Evolutionary conservation across 2,888 invertebrate species (phyloP).

Genomic region (Lithophane leautieri): DNA sequence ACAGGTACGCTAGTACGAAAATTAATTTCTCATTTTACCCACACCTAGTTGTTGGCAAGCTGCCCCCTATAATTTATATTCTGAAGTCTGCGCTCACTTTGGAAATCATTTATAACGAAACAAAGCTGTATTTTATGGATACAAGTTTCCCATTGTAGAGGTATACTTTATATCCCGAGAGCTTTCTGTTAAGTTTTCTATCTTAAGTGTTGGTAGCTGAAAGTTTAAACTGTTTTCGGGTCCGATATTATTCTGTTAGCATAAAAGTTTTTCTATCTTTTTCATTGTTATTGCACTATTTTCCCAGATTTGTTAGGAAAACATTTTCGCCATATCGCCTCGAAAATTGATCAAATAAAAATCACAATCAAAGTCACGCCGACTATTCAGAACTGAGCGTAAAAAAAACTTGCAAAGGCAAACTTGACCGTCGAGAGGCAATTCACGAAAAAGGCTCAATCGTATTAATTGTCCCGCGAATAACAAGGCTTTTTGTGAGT

Average conservation of each 20-base stretch:
- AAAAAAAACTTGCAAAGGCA: constrained; percentile 50
- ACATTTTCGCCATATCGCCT: not conserved
- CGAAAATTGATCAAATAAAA: constrained; percentile 9
- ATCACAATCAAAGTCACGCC: constrained; percentile 30
- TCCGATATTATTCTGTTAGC: constrained; percentile 6
- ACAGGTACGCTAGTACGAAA: constrained; percentile 68
- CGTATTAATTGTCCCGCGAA: constrained; percentile 79
- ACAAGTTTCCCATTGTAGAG: constrained; percentile 45
- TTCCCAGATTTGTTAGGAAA: too few species aligned
- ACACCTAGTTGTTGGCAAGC: constrained; percentile 60
- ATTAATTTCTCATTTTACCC: constrained; percentile 69
- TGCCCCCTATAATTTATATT: constrained; percentile 67
- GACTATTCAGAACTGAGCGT: constrained; percentile 28
- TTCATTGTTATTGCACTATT: not conserved
- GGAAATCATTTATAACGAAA: constrained; percentile 63
- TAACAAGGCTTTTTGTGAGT: constrained; percentile 78
- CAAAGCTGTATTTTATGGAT: constrained; percentile 60
- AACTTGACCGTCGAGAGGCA: constrained; percentile 62
- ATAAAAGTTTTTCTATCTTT: not conserved
- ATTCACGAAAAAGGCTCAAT: constrained; percentile 74
- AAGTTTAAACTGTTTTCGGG: constrained; percentile 35
- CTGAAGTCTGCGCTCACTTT: constrained; percentile 62
- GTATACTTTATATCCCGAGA: constrained; percentile 33
- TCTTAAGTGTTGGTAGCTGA: constrained; percentile 32
- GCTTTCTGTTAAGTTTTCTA: constrained; percentile 50